phyloP scores from a whole-genome alignment of 1,140 invertebrate genomes.

The Cyclina sinensis region DNA sequence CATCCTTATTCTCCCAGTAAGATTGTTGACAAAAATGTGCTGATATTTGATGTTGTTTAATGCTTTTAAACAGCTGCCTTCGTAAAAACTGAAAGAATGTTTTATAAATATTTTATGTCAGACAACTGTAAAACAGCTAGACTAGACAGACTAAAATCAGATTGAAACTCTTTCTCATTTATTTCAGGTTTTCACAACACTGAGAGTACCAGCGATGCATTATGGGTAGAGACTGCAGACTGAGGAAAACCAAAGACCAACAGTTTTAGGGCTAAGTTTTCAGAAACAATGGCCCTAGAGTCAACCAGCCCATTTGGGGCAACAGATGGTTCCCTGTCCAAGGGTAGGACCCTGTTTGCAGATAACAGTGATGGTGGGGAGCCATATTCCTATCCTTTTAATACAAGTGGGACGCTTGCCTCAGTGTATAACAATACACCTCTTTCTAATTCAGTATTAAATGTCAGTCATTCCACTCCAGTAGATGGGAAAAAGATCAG shows the following conservation, averaged over 20 bases:
- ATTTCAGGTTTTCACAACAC: constrained; percentile 10
- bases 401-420: background rate
- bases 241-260: background rate
- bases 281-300: constrained; percentile 43
- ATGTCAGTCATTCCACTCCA: constrained; percentile 62
- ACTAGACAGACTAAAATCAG: too few relatives aligned
- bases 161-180: too few relatives aligned
- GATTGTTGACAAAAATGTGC: too few relatives aligned
- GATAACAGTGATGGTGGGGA: constrained; percentile 52
- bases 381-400: constrained; percentile 48
- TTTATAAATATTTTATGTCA: too few relatives aligned
- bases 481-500: constrained; percentile 35
- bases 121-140: too few relatives aligned
- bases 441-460: constrained; percentile 55
- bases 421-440: constrained; percentile 24
- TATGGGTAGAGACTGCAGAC: background rate
- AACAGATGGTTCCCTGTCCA: constrained; percentile 1
- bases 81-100: too few relatives aligned
- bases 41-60: too few relatives aligned
- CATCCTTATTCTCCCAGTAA: too few relatives aligned
- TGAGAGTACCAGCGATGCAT: constrained; percentile 1
- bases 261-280: background rate
- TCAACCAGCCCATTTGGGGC: constrained; percentile 54
- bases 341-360: constrained; percentile 57
- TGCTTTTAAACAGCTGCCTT: too few relatives aligned